Percentiles rank a stretch among this genome's conserved stretches.
phyloP scores from a whole-genome alignment of 2,113 vertebrate genomes.

The Malaclemys terrapin region DNA sequence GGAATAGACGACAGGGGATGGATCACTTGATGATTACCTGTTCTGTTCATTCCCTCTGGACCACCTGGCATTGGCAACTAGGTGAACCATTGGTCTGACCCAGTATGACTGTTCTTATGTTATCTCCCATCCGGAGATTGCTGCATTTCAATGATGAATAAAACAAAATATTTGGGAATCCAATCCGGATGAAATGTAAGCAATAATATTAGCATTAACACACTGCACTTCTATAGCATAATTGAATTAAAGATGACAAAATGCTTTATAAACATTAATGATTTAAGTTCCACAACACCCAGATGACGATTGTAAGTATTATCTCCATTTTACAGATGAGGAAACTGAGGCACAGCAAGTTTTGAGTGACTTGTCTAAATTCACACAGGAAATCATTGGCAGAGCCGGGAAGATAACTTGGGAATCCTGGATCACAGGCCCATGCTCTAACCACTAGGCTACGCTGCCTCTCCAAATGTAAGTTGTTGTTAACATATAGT shows the following conservation, averaged over 20 bases:
- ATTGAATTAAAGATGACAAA: neutral
- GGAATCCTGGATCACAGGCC: slow-evolving; percentile 13
- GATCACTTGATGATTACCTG: no score
- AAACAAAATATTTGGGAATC: neutral
- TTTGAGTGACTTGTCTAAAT: slow-evolving; percentile 22
- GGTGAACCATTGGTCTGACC: no score
- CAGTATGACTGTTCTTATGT: no score
- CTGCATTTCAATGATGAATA: neutral
- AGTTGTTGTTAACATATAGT: slow-evolving; percentile 61
- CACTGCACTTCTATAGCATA: neutral
- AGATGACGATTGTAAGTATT: neutral
- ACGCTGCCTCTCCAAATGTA: slow-evolving; percentile 16
- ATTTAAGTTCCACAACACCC: neutral
- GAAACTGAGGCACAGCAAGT: slow-evolving; percentile 40
- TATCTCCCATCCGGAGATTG: neutral
- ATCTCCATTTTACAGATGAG: neutral
- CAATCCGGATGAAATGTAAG: neutral
- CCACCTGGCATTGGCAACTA: no score
- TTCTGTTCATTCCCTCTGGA: no score
- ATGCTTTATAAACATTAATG: neutral
- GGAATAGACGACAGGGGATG: no score
- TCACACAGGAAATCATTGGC: neutral
- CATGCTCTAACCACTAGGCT: neutral
- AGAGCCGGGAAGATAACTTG: slow-evolving; percentile 35
- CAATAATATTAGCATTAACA: neutral